These are phyloP conservation scores for Streptopelia turtur DNA, from an alignment of 2,797 vertebrate species.

Conservation along the genomic window DNA sequence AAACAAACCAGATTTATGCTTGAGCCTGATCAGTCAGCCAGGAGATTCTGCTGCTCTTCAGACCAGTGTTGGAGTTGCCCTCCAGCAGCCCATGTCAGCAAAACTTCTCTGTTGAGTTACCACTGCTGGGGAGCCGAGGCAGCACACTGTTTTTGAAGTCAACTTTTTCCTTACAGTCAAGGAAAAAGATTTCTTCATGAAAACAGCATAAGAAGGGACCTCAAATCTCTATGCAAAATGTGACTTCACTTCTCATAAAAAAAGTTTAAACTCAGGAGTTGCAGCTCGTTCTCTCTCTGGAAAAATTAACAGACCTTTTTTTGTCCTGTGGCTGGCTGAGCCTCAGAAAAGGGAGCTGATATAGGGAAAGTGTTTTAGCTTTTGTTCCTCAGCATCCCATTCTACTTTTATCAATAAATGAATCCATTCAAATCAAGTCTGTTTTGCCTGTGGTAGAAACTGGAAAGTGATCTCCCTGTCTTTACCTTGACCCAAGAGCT, in stretches of 20 bases:
- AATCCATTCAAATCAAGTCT: background rate
- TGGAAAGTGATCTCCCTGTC: background rate
- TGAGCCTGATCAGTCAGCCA: background rate
- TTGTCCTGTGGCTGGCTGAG: background rate
- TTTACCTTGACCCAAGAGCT: background rate
- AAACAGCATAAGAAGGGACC: background rate
- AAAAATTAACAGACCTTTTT: background rate
- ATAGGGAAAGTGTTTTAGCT: background rate
- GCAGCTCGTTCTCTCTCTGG: background rate
- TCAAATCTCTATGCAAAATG: background rate
- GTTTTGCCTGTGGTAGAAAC: background rate
- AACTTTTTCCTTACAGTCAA: background rate
- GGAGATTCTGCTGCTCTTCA: background rate
- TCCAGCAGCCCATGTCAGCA: background rate
- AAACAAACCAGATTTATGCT: background rate
- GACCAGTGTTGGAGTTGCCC: background rate
- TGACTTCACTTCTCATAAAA: background rate
- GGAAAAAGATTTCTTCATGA: background rate
- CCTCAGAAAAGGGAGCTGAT: background rate
- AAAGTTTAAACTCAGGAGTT: background rate
- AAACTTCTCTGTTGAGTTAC: background rate
- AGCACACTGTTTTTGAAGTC: background rate
- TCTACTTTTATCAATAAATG: background rate
- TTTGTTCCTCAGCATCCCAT: background rate
- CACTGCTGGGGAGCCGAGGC: background rate